Evolutionary conservation across 1,140 invertebrate genomes (phyloP).

Genomic region (Steinernema khuongi): DNA sequence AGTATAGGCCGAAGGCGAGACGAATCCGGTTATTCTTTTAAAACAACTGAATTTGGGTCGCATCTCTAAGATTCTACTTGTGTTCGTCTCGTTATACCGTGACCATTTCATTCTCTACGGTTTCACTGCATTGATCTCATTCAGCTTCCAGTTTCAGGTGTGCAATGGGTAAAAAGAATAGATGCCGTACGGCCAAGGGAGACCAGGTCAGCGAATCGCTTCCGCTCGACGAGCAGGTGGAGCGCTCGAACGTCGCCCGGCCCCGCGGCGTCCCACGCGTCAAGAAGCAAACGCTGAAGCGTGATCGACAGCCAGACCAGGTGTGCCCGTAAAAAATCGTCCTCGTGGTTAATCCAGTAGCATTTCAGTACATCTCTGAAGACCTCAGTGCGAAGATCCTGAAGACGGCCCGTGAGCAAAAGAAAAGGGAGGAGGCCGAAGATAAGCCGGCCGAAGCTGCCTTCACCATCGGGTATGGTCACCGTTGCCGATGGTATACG

Average conservation of each 20-base stretch:
- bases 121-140: neutral
- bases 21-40: no score
- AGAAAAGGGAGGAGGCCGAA: slow-evolving; percentile 42
- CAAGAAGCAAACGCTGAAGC: slow-evolving; percentile 32
- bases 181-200: slow-evolving; percentile 18
- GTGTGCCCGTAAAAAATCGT: neutral
- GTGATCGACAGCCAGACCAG: slow-evolving; percentile 32
- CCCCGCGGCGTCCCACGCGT: slow-evolving; percentile 1
- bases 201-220: slow-evolving; percentile 14
- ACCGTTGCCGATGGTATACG: no score
- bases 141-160: neutral
- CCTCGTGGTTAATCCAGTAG: neutral
- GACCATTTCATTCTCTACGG: no score
- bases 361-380: slow-evolving; percentile 35
- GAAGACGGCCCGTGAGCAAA: slow-evolving; percentile 41
- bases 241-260: slow-evolving; percentile 2
- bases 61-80: no score
- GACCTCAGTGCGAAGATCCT: slow-evolving; percentile 48
- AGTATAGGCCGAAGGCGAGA: no score
- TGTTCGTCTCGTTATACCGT: no score
- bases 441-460: slow-evolving; percentile 21
- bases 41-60: no score
- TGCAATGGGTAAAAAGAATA: slow-evolving; percentile 31
- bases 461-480: slow-evolving; percentile 18
- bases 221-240: slow-evolving; percentile 20